Evolutionary conservation across 2,797 vertebrate genomes (phyloP), one percentile per base, ranked within the genome.

Genomic region (Aphelocoma californica): DNA sequence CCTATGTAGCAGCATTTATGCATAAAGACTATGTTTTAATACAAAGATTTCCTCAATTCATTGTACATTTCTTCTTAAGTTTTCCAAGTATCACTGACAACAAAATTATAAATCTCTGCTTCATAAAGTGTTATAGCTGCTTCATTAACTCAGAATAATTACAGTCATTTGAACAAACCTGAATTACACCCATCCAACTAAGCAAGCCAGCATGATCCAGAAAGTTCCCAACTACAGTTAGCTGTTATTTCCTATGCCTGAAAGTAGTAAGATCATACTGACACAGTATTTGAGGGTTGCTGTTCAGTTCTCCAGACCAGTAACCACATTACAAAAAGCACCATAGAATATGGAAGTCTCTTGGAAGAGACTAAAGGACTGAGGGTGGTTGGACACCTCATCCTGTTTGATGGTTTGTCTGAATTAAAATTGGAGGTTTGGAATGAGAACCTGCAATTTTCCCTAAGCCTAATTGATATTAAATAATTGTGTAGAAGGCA

Each of bases 91-190:
- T 61, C 87, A 57, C 64, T 66, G 61, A 80, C 6, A 34, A 16
- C 57, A 74, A 87, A 95, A 79, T 90, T 53, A 81, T 54, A 90
- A 95, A 94, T 80, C 69, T 93, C 51, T 90, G 34, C 70, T 96
- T 92, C 82, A 60, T 77, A 56, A 91, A 90, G 64, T 89, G 45
- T 81, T 95, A 94, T 89, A 84, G 61, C 65, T 86, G 91, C 79
- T 95, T 92, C 90, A 84, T 90, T 95, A 94, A 95, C 77, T 95
- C 62, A 86, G 50, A 87, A 66, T 69, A 92, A 96, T 95, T 94
- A 85, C 32, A 92, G 64, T 82, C 36, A 93, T 91, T 78, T 83
- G 61, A 94, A 85, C 47, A 89, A 88, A 86, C 6, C 20, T 83
- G 85, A 86, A 88, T 74, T 88, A 90, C 53, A 95, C 40, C 60